Evolutionary conservation across 2,888 invertebrate genomes (phyloP).

Genomic region (Zhengitettix transpicula): DNA sequence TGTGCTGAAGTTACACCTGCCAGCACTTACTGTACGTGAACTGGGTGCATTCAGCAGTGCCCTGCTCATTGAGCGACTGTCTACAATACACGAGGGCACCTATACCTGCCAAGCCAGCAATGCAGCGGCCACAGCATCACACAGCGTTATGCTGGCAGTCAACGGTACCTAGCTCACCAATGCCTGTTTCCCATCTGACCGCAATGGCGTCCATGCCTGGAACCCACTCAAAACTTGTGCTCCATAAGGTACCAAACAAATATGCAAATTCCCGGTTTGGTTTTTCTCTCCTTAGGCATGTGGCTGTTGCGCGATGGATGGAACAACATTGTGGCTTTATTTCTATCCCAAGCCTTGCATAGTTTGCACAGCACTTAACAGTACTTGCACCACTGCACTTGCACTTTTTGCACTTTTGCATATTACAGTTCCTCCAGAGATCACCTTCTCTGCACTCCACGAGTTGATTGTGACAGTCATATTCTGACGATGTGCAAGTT

Average conservation of each 20-base stretch:
- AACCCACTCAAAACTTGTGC: not conserved
- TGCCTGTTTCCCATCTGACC: slow-evolving; percentile 1
- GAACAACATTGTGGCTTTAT: not conserved
- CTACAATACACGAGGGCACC: slow-evolving; percentile 37
- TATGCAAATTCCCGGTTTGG: slow-evolving; percentile 4
- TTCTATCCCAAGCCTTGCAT: not conserved
- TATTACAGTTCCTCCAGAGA: slow-evolving; percentile 17
- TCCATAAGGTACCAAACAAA: slow-evolving; percentile 1
- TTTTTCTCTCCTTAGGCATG: not conserved
- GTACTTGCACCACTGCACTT: slow-evolving; percentile 6
- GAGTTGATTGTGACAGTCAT: too few relatives aligned
- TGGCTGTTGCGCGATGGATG: not conserved
- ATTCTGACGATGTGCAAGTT: too few relatives aligned
- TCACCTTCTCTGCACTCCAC: slow-evolving; percentile 11
- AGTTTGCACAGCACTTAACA: not conserved
- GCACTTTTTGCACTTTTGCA: slow-evolving; percentile 5
- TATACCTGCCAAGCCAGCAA: slow-evolving; percentile 16
- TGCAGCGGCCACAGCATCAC: slow-evolving; percentile 17
- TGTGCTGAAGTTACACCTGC: slow-evolving; percentile 22
- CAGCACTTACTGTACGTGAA: slow-evolving; percentile 18
- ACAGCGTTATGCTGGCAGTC: slow-evolving; percentile 18
- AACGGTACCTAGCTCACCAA: slow-evolving; percentile 12
- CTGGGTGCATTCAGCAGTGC: slow-evolving; percentile 45
- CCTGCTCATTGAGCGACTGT: slow-evolving; percentile 51
- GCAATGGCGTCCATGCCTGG: not conserved